Base-by-base conservation (phyloP, 2,797 vertebrate species). In the Sylvilagus floridanus region DNA sequence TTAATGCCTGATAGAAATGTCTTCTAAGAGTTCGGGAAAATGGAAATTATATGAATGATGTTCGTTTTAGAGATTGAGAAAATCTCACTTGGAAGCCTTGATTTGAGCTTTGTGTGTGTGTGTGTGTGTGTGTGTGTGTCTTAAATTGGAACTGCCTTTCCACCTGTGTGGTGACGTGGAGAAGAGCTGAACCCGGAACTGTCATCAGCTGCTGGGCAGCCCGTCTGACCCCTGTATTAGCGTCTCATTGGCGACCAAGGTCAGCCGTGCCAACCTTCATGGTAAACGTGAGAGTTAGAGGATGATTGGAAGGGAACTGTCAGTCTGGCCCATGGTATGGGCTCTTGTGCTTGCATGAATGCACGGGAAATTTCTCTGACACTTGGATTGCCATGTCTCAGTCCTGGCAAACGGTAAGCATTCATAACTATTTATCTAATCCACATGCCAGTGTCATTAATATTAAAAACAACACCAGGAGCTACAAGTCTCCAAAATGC, bases 371-470 rank as follows among this genome's bases (percentile, higher is more conserved):
- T 72, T 8, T 50, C 30, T 90, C 79, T 85, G 66, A 79, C 22
- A 76, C 5, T 47, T 54, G 65, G 88, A 93, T 16, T 60, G 9
- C 8, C 7, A 69, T 30, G 13, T 2, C 4, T 66, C 32, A 63
- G 52, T 2, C 35, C 90, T 14, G 30, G 30, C n/a, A 5, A 72
- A 6, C 42, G 42, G 22, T 35, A 54, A 68, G 3, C 50, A 72
- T 90, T 76, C 92, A 72, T n/a, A 68, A 84, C 77, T 19, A 50
- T 37, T 16, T 72, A 83, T 88, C 7, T 84, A 68, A n/a, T 52
- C 42, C 69, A 86, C 7, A 57, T 1, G n/a, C 37, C 1, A 50
- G 7, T n/a, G 4, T 4, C 11, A 9, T 32, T 30, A 5, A 37
- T 21, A 3, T 1, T 42, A 50, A 42, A 47, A 37, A 5, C 17